A percentile compares a stretch with the other conserved stretches of the same genome.
phyloP scores from a whole-genome alignment of 2,797 vertebrate genomes.

The Hippoglossus hippoglossus region DNA sequence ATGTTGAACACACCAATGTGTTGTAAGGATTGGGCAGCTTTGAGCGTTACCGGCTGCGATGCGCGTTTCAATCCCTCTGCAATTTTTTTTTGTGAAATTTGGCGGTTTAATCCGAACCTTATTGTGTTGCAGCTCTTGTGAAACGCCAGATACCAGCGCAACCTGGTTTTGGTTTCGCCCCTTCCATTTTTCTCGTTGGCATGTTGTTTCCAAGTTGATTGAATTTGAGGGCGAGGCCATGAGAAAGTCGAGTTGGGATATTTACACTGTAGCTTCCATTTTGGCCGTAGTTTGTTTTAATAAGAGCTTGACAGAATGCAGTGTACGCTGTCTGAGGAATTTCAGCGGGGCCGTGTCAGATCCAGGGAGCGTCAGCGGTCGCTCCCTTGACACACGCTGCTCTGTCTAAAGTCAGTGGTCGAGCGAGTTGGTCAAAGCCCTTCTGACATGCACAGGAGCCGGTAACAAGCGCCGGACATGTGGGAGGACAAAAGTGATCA shows the following conservation, averaged over 20 bases:
- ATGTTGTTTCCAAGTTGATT: slow-evolving; percentile 68
- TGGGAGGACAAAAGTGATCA: slow-evolving; percentile 67
- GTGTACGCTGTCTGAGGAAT: slow-evolving; percentile 44
- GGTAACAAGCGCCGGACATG: slow-evolving; percentile 43
- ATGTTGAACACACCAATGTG: slow-evolving; percentile 47
- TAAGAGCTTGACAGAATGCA: slow-evolving; percentile 65
- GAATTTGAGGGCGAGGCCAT: slow-evolving; percentile 64
- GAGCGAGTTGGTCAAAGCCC: slow-evolving; percentile 52
- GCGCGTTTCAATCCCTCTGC: slow-evolving; percentile 57
- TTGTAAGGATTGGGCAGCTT: slow-evolving; percentile 52
- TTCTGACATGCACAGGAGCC: slow-evolving; percentile 16
- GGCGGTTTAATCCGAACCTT: slow-evolving; percentile 75
- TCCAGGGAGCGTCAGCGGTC: slow-evolving; percentile 54
- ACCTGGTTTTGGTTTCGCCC: slow-evolving; percentile 74
- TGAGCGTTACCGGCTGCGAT: slow-evolving; percentile 51
- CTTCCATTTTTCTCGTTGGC: slow-evolving; percentile 73
- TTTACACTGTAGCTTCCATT: slow-evolving; percentile 68
- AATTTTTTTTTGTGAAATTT: slow-evolving; percentile 70
- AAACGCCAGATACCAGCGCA: slow-evolving; percentile 69
- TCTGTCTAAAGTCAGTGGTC: slow-evolving; percentile 36
- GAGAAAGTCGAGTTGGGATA: slow-evolving; percentile 62
- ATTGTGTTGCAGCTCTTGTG: slow-evolving; percentile 74
- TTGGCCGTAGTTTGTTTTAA: slow-evolving; percentile 69
- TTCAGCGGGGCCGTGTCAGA: slow-evolving; percentile 54
- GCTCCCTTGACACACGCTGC: slow-evolving; percentile 26